Evolutionary conservation across 2,888 invertebrate genomes (phyloP).

Genomic region (Biston betularia): DNA sequence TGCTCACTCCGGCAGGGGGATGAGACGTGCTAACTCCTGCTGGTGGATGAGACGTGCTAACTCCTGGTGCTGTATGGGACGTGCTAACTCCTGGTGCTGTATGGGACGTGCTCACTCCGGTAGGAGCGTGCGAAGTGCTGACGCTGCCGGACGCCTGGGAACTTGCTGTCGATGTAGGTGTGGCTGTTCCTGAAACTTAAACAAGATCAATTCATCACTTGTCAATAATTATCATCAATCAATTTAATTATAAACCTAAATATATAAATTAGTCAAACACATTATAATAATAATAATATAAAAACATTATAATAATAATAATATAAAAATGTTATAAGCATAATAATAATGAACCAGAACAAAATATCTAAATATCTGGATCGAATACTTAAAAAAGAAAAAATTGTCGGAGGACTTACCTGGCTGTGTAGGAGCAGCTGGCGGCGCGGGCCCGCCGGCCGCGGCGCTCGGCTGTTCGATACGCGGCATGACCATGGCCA

Average conservation of each 20-base stretch:
- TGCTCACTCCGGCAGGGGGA: conserved; percentile 53
- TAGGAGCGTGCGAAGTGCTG: conserved; percentile 54
- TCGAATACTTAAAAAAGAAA: too few relatives aligned
- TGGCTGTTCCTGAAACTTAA: conserved; percentile 40
- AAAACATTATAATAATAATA: too few relatives aligned
- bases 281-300: too few relatives aligned
- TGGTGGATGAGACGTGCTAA: conserved; percentile 44
- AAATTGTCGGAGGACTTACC: conserved; percentile 39
- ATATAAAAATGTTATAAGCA: too few relatives aligned
- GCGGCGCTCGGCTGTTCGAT: conserved; percentile 87
- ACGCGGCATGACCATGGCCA: conserved; percentile 90
- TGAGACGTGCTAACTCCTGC: conserved; percentile 63
- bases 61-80: conserved; percentile 1
- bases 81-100: conserved; percentile 55
- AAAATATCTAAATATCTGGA: too few relatives aligned
- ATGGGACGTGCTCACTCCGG: conserved; percentile 53
- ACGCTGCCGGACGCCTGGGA: conserved; percentile 62
- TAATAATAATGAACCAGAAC: background rate
- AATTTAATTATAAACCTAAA: too few relatives aligned
- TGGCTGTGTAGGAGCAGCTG: conserved; percentile 57
- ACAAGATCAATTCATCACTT: too few relatives aligned
- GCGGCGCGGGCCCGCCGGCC: conserved; percentile 50
- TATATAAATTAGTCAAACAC: too few relatives aligned
- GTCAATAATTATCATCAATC: too few relatives aligned
- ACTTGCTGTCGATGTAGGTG: conserved; percentile 57